A percentile compares a stretch with the other conserved stretches of the same genome.
Evolutionary conservation across 1,140 invertebrate genomes (phyloP).

Genomic region (Anadara kagoshimensis): DNA sequence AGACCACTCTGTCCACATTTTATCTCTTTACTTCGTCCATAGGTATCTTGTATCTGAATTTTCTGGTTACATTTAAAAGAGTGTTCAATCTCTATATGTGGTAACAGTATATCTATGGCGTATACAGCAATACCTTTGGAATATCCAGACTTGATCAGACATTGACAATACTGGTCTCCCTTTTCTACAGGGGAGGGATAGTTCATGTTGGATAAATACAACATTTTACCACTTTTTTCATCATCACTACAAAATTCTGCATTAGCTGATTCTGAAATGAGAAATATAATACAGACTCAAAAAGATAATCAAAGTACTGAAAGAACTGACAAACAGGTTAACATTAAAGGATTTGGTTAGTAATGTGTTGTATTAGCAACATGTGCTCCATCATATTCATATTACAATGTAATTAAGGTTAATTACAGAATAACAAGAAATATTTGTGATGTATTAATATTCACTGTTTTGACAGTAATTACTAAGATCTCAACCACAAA

Average conservation of each 20-base stretch:
- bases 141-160: constrained; percentile 43
- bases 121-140: constrained; percentile 48
- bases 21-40: constrained; percentile 35
- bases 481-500: no score
- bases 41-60: constrained; percentile 42
- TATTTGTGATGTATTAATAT: no score
- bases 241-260: constrained; percentile 51
- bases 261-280: constrained; percentile 46
- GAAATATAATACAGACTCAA: background rate
- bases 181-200: constrained; percentile 46
- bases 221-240: constrained; percentile 43
- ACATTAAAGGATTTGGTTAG: background rate
- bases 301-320: background rate
- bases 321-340: background rate
- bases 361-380: no score
- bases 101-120: constrained; percentile 56
- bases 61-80: constrained; percentile 28
- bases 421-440: no score
- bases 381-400: no score
- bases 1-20: constrained; percentile 50
- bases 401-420: no score
- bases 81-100: constrained; percentile 26
- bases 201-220: constrained; percentile 55
- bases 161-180: constrained; percentile 42
- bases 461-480: no score